A percentile compares a stretch with the other conserved stretches of the same genome.
phyloP scores from a whole-genome alignment of 2,797 vertebrate species.

The Rousettus madagascariensis region DNA sequence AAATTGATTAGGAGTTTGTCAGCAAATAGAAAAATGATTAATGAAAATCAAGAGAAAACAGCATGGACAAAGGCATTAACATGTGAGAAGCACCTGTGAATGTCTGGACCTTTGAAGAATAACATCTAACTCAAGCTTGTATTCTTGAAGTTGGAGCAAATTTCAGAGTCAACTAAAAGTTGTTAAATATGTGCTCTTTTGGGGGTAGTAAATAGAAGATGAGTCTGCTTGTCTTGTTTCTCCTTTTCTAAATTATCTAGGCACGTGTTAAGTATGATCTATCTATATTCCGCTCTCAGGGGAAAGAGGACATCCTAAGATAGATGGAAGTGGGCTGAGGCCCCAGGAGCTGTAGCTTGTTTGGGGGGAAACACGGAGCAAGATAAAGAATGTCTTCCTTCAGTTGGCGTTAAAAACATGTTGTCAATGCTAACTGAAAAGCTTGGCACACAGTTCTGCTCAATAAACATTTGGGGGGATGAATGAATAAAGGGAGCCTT shows the following conservation, averaged over 20 bases:
- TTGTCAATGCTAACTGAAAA: not conserved
- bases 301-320: not conserved
- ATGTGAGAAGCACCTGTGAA: not conserved
- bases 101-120: not conserved
- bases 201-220: not conserved
- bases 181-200: not conserved
- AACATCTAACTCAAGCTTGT: not conserved
- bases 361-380: not conserved
- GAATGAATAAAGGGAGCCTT: constrained; percentile 38
- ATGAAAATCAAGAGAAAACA: not conserved
- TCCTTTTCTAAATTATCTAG: not conserved
- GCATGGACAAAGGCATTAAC: not conserved
- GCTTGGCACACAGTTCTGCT: not conserved
- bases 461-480: constrained; percentile 16
- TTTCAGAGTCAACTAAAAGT: not conserved
- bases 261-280: not conserved
- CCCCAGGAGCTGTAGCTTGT: not conserved
- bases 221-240: not conserved
- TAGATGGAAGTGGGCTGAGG: not conserved
- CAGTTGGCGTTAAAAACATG: not conserved
- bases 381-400: not conserved
- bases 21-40: not conserved
- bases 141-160: not conserved
- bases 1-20: not conserved
- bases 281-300: not conserved